Evolutionary conservation across 2,888 invertebrate species (phyloP).

Genomic region (Perizoma affinitatum): DNA sequence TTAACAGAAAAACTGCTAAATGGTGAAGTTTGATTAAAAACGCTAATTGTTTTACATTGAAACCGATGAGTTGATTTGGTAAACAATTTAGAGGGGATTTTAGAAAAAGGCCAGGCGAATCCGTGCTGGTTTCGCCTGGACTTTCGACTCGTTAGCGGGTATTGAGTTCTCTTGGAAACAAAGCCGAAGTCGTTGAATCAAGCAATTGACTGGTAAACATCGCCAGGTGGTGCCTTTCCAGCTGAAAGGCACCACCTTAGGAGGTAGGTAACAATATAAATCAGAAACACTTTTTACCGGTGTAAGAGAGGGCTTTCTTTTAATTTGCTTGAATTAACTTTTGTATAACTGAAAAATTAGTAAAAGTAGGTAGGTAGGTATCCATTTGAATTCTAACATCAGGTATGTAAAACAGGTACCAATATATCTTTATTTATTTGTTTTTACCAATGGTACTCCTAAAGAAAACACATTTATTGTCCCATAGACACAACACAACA

Average conservation of each 20-base stretch:
- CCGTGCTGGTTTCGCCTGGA: conserved; percentile 33
- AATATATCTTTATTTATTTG: no score
- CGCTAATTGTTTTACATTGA: conserved; percentile 58
- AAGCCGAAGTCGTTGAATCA: conserved; percentile 59
- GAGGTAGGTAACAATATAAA: conserved; percentile 7
- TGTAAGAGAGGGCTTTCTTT: not conserved
- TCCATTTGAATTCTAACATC: no score
- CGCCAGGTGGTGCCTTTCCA: conserved; percentile 19
- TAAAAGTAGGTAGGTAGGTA: no score
- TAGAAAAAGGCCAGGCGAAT: conserved; percentile 35
- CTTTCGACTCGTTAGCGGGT: conserved; percentile 59
- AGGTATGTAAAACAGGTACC: no score
- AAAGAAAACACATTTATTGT: no score
- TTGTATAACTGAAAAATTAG: no score
- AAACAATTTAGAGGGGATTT: conserved; percentile 54
- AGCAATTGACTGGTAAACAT: conserved; percentile 51
- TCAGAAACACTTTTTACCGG: conserved; percentile 1
- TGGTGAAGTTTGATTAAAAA: conserved; percentile 52
- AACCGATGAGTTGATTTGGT: conserved; percentile 53
- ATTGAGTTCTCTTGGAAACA: conserved; percentile 61
- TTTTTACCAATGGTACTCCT: no score
- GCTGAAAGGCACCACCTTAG: conserved; percentile 1
- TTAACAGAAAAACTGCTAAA: conserved; percentile 49
- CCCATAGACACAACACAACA: no score
- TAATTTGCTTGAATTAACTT: no score